These are phyloP conservation scores for Meteorus sp. DNA, from an alignment of 1,140 invertebrate species.

Conservation along the genomic window DNA sequence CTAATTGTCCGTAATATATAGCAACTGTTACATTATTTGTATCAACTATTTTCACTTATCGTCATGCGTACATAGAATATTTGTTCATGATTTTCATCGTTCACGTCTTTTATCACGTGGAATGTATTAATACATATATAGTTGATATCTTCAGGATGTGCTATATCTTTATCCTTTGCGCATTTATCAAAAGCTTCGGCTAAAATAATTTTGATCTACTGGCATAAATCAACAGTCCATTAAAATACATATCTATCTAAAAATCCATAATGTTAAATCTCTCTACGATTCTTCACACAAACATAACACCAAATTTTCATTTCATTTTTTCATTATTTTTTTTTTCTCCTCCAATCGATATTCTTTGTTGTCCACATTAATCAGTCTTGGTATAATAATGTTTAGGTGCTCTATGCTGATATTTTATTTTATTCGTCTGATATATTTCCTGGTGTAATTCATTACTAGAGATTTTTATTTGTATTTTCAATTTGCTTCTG, in stretches of 20 bases:
- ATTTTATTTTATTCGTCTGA: no score
- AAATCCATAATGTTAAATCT: slow-evolving; percentile 50
- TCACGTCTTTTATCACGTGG: slow-evolving; percentile 41
- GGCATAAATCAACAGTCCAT: slow-evolving; percentile 55
- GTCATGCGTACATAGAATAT: slow-evolving; percentile 23
- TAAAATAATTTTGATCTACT: slow-evolving; percentile 52
- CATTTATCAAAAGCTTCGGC: slow-evolving; percentile 53
- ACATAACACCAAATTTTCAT: slow-evolving; percentile 54
- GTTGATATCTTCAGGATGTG: slow-evolving; percentile 33
- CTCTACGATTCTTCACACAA: slow-evolving; percentile 58
- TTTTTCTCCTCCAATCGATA: no score
- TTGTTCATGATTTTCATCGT: slow-evolving; percentile 18
- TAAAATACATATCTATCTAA: slow-evolving; percentile 55
- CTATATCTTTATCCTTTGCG: slow-evolving; percentile 43
- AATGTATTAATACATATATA: slow-evolving; percentile 38
- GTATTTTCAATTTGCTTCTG: no score
- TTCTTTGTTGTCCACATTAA: slow-evolving; percentile 41
- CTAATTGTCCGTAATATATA: background rate
- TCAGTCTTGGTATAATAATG: slow-evolving; percentile 56
- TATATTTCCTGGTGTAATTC: background rate
- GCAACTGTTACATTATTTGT: slow-evolving; percentile 11
- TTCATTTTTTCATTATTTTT: slow-evolving; percentile 24
- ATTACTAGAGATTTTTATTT: background rate
- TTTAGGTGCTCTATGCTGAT: slow-evolving; percentile 46
- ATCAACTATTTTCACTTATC: slow-evolving; percentile 24